A percentile compares a stretch with the other conserved stretches of the same genome.
phyloP scores from a whole-genome alignment of 2,888 invertebrate genomes.

The Ochropleura plecta region DNA sequence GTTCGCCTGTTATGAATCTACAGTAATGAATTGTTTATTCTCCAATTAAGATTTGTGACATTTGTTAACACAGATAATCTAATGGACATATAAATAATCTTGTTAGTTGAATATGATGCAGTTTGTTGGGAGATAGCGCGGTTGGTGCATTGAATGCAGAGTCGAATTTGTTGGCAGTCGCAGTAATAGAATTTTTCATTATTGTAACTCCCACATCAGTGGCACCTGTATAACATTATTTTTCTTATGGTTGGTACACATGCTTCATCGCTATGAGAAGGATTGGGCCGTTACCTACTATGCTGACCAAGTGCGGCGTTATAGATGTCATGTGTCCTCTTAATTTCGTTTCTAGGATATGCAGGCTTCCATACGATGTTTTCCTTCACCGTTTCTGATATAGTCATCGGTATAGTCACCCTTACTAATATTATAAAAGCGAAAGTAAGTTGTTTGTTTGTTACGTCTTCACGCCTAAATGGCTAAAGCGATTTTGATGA shows the following conservation, averaged over 20 bases:
- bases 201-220: not conserved
- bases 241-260: not conserved
- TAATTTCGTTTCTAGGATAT: not conserved
- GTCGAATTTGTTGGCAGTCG: not conserved
- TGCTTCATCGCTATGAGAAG: not conserved
- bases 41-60: slow-evolving; percentile 24
- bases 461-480: too few species aligned
- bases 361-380: too few species aligned
- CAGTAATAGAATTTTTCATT: not conserved
- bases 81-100: slow-evolving; percentile 20
- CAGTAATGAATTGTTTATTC: slow-evolving; percentile 30
- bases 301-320: not conserved
- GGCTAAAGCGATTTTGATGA: too few species aligned
- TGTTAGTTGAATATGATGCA: too few species aligned
- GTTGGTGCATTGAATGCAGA: slow-evolving; percentile 4
- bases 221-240: not conserved
- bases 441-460: too few species aligned
- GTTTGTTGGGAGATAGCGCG: not conserved
- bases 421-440: too few species aligned
- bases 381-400: not conserved
- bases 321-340: not conserved
- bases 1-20: slow-evolving; percentile 20
- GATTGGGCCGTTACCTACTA: not conserved
- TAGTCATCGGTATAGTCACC: not conserved
- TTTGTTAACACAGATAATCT: slow-evolving; percentile 2